Conservation (phyloP, 2,113 vertebrate species). For the Dolichotis patagonum region DNA sequence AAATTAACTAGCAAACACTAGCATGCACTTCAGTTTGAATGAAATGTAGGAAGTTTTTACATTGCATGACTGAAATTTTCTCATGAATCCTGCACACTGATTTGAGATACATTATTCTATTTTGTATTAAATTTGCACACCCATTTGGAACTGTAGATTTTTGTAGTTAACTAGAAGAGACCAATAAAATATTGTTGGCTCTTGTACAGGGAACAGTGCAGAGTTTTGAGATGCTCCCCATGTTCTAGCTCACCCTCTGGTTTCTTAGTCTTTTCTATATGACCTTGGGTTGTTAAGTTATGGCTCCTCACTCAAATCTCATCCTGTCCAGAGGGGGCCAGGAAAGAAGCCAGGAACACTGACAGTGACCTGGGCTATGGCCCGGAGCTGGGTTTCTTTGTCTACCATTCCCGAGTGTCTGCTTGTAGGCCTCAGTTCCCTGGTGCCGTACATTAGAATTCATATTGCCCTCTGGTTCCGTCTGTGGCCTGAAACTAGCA, state of each 20-base stretch:
- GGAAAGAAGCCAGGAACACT: not conserved
- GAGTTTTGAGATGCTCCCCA: not conserved
- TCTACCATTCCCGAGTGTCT: not conserved
- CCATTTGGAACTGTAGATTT: not conserved
- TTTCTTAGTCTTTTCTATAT: not conserved
- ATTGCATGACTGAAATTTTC: not conserved
- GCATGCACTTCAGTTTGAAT: not conserved
- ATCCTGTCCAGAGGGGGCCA: not conserved
- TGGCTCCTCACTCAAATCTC: not conserved
- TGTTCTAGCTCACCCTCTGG: not conserved
- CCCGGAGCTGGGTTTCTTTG: not conserved
- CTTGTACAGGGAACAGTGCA: not conserved
- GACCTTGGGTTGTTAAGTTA: not conserved
- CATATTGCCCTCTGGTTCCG: not conserved
- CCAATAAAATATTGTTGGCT: not conserved
- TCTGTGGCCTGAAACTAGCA: not conserved
- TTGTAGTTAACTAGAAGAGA: not conserved
- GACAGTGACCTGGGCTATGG: too few relatives aligned
- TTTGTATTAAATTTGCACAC: not conserved
- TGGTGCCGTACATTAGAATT: not conserved
- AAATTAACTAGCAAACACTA: conserved; percentile 46
- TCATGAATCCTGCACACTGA: not conserved
- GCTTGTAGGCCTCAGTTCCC: not conserved
- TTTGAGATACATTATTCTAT: conserved; percentile 1
- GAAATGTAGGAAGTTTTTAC: not conserved